Conservation (phyloP, 2,888 invertebrate genomes). For the Phragmatobia fuliginosa region DNA sequence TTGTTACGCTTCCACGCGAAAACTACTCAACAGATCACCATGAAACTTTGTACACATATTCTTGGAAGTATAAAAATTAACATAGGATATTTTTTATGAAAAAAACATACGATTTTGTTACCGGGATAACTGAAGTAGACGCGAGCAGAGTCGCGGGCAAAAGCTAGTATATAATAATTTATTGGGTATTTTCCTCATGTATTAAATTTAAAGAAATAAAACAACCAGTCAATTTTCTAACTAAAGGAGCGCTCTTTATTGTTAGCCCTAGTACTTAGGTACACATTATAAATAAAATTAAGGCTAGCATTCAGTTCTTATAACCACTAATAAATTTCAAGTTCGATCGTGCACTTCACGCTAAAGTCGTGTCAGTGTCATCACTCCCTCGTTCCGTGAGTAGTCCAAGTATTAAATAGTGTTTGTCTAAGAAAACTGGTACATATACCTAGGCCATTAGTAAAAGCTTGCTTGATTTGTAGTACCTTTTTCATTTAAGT, state of each 20-base stretch:
- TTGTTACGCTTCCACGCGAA: no score
- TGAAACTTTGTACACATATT: no score
- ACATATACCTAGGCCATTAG: background rate
- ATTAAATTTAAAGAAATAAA: conserved; percentile 62
- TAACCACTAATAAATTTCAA: conserved; percentile 63
- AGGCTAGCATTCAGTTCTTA: conserved; percentile 86
- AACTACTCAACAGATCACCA: no score
- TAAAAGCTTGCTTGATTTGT: background rate
- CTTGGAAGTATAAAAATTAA: no score
- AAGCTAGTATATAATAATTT: no score
- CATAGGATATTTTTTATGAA: no score
- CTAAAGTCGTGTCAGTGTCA: conserved; percentile 22
- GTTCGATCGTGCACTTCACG: conserved; percentile 32
- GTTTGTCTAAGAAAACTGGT: background rate
- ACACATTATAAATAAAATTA: conserved; percentile 82
- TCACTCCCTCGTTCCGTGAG: background rate
- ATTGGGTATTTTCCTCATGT: background rate
- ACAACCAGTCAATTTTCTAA: conserved; percentile 79
- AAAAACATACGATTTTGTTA: no score
- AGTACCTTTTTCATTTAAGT: background rate
- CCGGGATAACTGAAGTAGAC: no score
- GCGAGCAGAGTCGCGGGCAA: no score
- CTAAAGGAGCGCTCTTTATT: conserved; percentile 86
- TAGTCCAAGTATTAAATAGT: conserved; percentile 10
- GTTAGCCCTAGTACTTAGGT: conserved; percentile 82